phyloP scores from a whole-genome alignment of 1,140 invertebrate genomes.

The Phocides pigmalion region DNA sequence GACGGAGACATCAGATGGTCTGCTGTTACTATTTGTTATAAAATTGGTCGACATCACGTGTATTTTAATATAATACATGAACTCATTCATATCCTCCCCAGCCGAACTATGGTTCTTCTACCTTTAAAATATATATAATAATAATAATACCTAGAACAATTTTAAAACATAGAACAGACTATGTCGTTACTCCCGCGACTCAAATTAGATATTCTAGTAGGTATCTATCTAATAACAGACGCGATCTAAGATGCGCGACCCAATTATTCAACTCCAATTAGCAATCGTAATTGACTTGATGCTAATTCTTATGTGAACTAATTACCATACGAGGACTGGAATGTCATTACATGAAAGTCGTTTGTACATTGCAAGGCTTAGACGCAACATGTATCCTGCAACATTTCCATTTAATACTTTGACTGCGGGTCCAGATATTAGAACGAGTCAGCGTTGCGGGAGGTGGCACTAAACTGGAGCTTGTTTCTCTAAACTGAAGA shows the following conservation, averaged over 20 bases:
- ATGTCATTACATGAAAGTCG: not conserved
- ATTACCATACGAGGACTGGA: not conserved
- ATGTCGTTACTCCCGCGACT: slow-evolving; percentile 7
- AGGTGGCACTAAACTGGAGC: too few species aligned
- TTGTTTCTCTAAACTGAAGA: too few species aligned
- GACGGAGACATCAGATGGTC: too few species aligned
- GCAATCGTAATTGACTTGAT: slow-evolving; percentile 23
- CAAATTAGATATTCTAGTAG: slow-evolving; percentile 16
- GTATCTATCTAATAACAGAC: slow-evolving; percentile 3
- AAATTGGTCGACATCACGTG: too few species aligned
- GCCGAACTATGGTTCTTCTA: too few species aligned
- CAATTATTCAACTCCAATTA: slow-evolving; percentile 28
- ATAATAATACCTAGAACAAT: not conserved
- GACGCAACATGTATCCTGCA: not conserved
- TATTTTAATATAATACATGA: too few species aligned
- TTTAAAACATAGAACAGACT: not conserved
- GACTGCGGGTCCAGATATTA: too few species aligned
- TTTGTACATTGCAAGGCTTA: not conserved
- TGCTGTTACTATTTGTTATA: too few species aligned
- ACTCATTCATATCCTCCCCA: too few species aligned
- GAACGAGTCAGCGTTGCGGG: too few species aligned
- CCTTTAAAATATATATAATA: too few species aligned
- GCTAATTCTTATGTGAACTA: slow-evolving; percentile 16
- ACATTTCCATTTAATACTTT: not conserved
- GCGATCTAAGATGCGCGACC: slow-evolving; percentile 14